These are phyloP conservation scores for Artibeus jamaicensis DNA, from an alignment of 2,797 vertebrate species.

Conservation along the genomic window DNA sequence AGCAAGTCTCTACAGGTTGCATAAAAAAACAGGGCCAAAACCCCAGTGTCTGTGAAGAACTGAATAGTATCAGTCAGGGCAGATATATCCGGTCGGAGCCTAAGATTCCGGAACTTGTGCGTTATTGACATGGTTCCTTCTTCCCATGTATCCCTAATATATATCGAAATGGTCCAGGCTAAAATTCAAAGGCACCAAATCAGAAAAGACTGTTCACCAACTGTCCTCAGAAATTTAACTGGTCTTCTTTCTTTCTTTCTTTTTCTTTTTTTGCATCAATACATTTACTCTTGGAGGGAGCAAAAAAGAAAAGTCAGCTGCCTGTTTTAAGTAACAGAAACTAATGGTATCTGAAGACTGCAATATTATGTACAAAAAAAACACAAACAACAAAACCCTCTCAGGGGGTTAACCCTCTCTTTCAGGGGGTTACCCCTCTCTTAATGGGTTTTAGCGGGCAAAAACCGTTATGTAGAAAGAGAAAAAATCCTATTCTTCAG, in stretches of 20 bases:
- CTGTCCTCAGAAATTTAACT: not conserved
- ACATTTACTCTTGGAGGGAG: not conserved
- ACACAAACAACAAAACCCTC: not conserved
- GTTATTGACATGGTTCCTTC: not conserved
- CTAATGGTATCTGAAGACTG: not conserved
- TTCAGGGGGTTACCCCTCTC: too few relatives aligned
- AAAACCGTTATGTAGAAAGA: too few relatives aligned
- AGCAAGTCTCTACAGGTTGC: not conserved
- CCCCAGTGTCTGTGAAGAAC: not conserved
- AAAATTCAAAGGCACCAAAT: not conserved
- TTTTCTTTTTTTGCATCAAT: not conserved
- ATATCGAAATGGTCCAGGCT: not conserved
- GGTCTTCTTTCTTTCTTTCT: not conserved
- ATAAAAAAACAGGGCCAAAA: not conserved
- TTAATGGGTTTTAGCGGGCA: too few relatives aligned
- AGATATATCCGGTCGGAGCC: not conserved
- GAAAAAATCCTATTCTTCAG: not conserved
- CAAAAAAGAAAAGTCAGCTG: not conserved
- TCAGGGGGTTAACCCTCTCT: too few relatives aligned
- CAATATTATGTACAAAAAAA: not conserved
- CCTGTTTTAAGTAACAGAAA: not conserved
- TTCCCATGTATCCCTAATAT: not conserved
- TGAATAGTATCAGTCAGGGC: not conserved
- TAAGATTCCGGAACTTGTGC: not conserved
- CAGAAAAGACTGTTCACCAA: not conserved